phyloP scores from a whole-genome alignment of 2,113 vertebrate genomes.

The Anguilla rostrata region DNA sequence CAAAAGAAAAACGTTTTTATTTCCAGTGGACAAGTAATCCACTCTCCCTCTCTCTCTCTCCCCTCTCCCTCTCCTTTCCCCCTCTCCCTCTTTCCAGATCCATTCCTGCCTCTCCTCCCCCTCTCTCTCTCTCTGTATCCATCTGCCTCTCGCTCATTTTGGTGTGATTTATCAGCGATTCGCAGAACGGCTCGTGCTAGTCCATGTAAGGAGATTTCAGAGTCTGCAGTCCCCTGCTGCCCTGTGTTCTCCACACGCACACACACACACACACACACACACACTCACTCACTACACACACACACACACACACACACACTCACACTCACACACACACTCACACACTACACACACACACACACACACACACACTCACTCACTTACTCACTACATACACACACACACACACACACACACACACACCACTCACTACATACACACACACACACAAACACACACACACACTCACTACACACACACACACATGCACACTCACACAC shows the following conservation, averaged over 20 bases:
- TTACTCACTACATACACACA: no score
- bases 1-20: not conserved
- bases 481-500: no score
- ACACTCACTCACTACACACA: not conserved
- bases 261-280: not conserved
- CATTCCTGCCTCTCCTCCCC: not conserved
- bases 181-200: not conserved
- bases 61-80: not conserved
- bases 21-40: not conserved
- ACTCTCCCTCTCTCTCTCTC: not conserved
- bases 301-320: not conserved
- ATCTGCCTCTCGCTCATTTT: slow-evolving; percentile 11
- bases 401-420: no score
- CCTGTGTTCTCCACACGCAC: slow-evolving; percentile 22
- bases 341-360: no score
- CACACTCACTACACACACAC: no score
- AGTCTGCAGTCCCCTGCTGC: slow-evolving; percentile 3
- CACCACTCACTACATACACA: no score
- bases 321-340: not conserved
- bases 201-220: slow-evolving; percentile 30
- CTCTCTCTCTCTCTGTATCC: not conserved
- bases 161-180: slow-evolving; percentile 16
- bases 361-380: no score
- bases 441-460: no score
- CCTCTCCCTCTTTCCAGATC: not conserved